Base-by-base conservation (phyloP, 2,888 invertebrate genomes). In the Cerceris rybyensis region DNA sequence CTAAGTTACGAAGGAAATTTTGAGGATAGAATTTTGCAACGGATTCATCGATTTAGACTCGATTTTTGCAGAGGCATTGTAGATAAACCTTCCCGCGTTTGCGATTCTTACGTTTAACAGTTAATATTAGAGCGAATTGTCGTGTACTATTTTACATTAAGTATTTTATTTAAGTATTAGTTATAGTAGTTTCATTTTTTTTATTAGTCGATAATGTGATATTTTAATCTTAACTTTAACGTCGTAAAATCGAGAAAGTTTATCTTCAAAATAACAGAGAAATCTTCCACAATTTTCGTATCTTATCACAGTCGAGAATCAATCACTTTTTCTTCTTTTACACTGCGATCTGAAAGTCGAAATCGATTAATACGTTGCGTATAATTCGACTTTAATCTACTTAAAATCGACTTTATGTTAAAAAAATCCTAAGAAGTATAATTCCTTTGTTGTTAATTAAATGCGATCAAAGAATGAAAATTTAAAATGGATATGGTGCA, bases 301-400 rank as follows among this genome's bases (percentile, higher is more conserved):
- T 50, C 52, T 63, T 63, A 16, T 63, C 70, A 41, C 54, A 69
- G 50, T 61, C 54, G 41, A 41, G 41, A 7, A 39, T 55, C 17
- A 43, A 28, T 11, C 52, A 60, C 52, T 54, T 64, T 28, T 16
- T 11, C 14, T 64, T 14, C 6, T 54, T 11, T 7, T 50, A 7
- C 7, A n/a, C 50, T n/a, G 43, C 14, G 43, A 46, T 46, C 46
- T 46, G 46, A 46, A 60, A 57, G 17, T 16, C 11, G 7, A 7
- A n/a, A 50, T 50, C n/a, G 11, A n/a, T n/a, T 50, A 50, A 50
- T 50, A 46, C 46, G 11, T 11, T 8, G 46, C 28, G 28, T 28
- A 28, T 28, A 28, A 28, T 28, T 28, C 28, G 28, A 28, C 4
- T 28, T 28, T 28, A 4, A 28, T 28, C 28, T 28, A 28, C 4